These are phyloP conservation scores for Hyles euphorbiae DNA, from an alignment of 1,140 invertebrate species.

Conservation along the genomic window DNA sequence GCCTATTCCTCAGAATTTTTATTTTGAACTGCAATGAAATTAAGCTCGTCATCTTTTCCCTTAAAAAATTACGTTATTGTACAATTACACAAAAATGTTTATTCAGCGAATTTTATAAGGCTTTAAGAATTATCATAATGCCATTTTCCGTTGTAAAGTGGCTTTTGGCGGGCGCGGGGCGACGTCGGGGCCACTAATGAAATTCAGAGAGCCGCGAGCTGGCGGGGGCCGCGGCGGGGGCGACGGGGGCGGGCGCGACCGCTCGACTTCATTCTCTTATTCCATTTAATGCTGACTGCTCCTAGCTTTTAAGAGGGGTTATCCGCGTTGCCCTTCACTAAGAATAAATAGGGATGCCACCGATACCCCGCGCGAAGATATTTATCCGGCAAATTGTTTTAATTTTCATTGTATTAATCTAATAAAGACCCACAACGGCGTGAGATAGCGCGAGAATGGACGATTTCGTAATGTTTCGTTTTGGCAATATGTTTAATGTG, in stretches of 20 bases:
- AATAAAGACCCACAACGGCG: constrained; percentile 66
- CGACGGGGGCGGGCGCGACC: constrained; percentile 43
- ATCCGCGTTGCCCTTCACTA: constrained; percentile 70
- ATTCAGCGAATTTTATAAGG: constrained; percentile 71
- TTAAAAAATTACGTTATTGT: constrained; percentile 50
- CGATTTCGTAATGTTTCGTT: constrained; percentile 60
- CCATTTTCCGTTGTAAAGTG: constrained; percentile 73
- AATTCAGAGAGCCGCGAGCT: constrained; percentile 63
- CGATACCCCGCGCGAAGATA: constrained; percentile 72
- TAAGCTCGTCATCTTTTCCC: constrained; percentile 27
- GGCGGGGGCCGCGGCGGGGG: constrained; percentile 40
- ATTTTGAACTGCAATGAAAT: constrained; percentile 32
- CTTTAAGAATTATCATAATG: constrained; percentile 72
- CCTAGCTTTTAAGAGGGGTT: constrained; percentile 74
- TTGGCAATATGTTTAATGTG: constrained; percentile 50
- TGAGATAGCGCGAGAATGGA: constrained; percentile 62
- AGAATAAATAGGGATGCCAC: constrained; percentile 69
- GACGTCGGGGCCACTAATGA: constrained; percentile 64
- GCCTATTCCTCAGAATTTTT: constrained; percentile 9
- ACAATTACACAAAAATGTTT: constrained; percentile 70
- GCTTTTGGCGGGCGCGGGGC: constrained; percentile 55
- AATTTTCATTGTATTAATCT: constrained; percentile 75
- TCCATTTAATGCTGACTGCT: constrained; percentile 75
- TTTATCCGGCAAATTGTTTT: constrained; percentile 77
- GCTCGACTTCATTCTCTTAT: constrained; percentile 71